Conservation (phyloP, 2,797 vertebrate genomes). For the Melanotaenia maccullochi region DNA sequence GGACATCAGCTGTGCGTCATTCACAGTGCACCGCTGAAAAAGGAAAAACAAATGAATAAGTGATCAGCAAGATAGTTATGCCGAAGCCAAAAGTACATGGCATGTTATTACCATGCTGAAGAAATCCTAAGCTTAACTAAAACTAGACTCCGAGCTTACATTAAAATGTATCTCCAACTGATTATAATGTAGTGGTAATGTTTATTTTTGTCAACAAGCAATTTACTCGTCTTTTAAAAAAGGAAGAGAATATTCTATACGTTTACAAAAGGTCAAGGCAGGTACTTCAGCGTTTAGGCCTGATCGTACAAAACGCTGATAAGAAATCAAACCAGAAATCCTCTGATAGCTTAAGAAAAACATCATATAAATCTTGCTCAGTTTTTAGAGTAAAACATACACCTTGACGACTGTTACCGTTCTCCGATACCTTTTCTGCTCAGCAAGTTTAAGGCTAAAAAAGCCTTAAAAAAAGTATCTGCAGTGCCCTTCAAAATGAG, state of each 20-base stretch:
- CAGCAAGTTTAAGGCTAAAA: not conserved
- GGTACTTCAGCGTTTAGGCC: slow-evolving; percentile 15
- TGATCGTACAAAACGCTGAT: slow-evolving; percentile 56
- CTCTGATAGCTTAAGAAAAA: slow-evolving; percentile 7
- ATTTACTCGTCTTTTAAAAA: slow-evolving; percentile 15
- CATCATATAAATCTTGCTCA: not conserved
- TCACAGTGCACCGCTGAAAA: slow-evolving; percentile 59
- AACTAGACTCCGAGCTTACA: not conserved
- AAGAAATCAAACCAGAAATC: slow-evolving; percentile 39
- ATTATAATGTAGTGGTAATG: not conserved
- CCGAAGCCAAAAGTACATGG: slow-evolving; percentile 1
- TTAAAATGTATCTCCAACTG: not conserved
- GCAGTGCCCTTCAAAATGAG: slow-evolving; percentile 7
- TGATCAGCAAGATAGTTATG: not conserved
- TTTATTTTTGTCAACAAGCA: not conserved
- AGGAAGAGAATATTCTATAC: slow-evolving; percentile 46
- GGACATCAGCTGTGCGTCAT: slow-evolving; percentile 78
- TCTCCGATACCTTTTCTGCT: not conserved
- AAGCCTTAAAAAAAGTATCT: not conserved
- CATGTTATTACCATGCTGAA: not conserved
- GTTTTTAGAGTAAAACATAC: slow-evolving; percentile 32
- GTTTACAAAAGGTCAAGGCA: slow-evolving; percentile 36
- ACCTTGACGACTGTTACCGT: slow-evolving; percentile 1
- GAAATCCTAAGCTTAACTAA: slow-evolving; percentile 8
- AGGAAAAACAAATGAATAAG: not conserved